A percentile compares a stretch with the other conserved stretches of the same genome.
These are phyloP conservation scores for Hyposmocoma kahamanoa DNA, from an alignment of 1,140 invertebrate genomes.

Conservation along the genomic window DNA sequence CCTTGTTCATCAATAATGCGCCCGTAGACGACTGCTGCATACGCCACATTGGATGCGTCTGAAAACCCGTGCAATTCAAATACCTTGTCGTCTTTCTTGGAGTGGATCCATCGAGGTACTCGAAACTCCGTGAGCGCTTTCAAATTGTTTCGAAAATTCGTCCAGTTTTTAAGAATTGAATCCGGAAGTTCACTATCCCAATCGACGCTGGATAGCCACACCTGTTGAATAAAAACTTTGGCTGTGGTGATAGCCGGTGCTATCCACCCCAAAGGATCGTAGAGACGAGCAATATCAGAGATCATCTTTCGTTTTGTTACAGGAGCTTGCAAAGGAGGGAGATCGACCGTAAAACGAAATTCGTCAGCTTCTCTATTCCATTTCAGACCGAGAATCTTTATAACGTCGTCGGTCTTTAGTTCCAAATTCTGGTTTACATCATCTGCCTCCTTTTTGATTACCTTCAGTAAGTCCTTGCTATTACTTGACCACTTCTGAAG, in stretches of 20 bases:
- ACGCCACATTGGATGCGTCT: slow-evolving; percentile 9
- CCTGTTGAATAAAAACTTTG: slow-evolving; percentile 39
- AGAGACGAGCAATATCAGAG: slow-evolving; percentile 26
- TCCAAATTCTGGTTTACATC: slow-evolving; percentile 4
- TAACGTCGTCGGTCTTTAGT: slow-evolving; percentile 2
- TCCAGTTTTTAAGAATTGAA: neutral
- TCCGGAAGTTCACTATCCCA: slow-evolving; percentile 27
- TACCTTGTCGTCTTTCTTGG: neutral
- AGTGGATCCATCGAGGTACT: neutral
- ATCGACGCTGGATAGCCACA: slow-evolving; percentile 18
- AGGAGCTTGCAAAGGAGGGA: neutral
- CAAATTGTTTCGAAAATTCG: neutral
- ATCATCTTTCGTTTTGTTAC: slow-evolving; percentile 19
- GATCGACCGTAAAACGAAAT: neutral
- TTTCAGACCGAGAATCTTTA: neutral
- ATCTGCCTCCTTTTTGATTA: slow-evolving; percentile 14
- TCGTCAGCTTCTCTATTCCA: slow-evolving; percentile 6
- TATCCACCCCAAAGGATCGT: slow-evolving; percentile 30
- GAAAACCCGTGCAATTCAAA: slow-evolving; percentile 10
- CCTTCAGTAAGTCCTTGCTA: slow-evolving; percentile 11
- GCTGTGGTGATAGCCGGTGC: slow-evolving; percentile 30
- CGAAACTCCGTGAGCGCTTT: neutral
- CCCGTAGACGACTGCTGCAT: slow-evolving; percentile 4
- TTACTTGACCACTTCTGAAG: slow-evolving; percentile 26
- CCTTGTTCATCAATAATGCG: slow-evolving; percentile 10